Conservation (phyloP, 1,140 invertebrate genomes). For the Theocolax elegans region DNA sequence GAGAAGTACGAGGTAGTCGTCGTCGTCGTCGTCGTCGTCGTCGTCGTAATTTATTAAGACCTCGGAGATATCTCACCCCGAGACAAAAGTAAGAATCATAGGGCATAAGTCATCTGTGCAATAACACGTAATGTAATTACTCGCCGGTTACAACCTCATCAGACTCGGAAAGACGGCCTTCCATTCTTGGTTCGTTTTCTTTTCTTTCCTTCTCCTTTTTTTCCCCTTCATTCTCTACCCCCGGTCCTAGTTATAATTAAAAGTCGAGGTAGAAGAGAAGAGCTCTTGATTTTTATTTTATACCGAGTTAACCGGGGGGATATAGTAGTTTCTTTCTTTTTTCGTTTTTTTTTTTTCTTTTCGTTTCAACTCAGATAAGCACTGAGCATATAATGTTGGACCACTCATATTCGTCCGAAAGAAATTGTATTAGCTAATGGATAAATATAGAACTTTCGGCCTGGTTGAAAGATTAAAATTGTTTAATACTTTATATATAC, state of each 20-base stretch:
- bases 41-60: constrained; percentile 11
- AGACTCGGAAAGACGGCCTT: neutral
- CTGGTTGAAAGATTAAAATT: too few relatives aligned
- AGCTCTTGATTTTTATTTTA: constrained; percentile 33
- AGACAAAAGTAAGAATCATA: constrained; percentile 6
- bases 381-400: neutral
- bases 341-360: too few relatives aligned
- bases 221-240: neutral
- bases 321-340: too few relatives aligned
- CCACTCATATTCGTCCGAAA: neutral
- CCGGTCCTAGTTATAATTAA: constrained; percentile 24
- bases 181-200: neutral
- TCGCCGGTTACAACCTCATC: constrained; percentile 27
- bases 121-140: constrained; percentile 36
- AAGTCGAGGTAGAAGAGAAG: neutral
- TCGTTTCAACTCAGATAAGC: neutral
- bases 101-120: constrained; percentile 15
- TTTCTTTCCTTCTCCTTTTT: neutral
- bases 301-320: neutral
- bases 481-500: too few relatives aligned
- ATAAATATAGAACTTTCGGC: neutral
- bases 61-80: neutral
- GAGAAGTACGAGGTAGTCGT: too few relatives aligned
- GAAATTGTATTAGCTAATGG: constrained; percentile 12
- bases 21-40: too few relatives aligned